Evolutionary conservation across 2,888 invertebrate species (phyloP), one percentile per base, ranked within the genome.

Genomic region (Meghimatium bilineatum): DNA sequence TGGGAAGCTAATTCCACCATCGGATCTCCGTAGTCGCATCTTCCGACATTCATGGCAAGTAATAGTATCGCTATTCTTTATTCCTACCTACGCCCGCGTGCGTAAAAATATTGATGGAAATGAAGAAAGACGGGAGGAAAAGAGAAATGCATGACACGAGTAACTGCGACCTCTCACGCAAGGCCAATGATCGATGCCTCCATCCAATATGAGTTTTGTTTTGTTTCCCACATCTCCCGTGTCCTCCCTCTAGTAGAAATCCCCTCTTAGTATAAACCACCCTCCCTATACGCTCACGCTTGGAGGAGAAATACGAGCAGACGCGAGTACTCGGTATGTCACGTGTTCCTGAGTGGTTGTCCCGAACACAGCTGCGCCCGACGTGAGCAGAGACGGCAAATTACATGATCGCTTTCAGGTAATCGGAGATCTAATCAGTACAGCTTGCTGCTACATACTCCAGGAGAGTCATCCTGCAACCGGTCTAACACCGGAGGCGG

Each of bases 401-500:
- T 79, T 79, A 67, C 67, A 29, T 23, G 79, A 67, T 49, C 79
- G 67, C 67, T 79, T 79, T 44, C 36, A 29, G 67, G 29, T 79
- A 79, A 49, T 79, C n/a, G 78, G 66, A 79, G 79, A 79, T 69
- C 29, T 67, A 79, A 79, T 67, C 79, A 49, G 67, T 3, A 0
- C 79, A 38, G 6, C 67, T 67, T 79, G 79, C n/a, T 67, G 69
- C 44, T 44, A 38, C 79, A 17, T 67, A 49, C 49, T 20, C 44
- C 67, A n/a, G 63, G 32, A n/a, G 56, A 1, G 69, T 34, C 29
- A 32, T 23, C 60, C 44, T 38, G 66, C 34, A 76, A 34, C 38
- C 77, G 38, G 60, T 23, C 75, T 49, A 44, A 76, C 56, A 6
- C 6, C 14, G 34, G 0, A 20, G 63, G 36, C 60, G 77, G 34